A percentile compares a stretch with the other conserved stretches of the same genome.
phyloP scores from a whole-genome alignment of 1,140 invertebrate genomes.

The Octopus sinensis region DNA sequence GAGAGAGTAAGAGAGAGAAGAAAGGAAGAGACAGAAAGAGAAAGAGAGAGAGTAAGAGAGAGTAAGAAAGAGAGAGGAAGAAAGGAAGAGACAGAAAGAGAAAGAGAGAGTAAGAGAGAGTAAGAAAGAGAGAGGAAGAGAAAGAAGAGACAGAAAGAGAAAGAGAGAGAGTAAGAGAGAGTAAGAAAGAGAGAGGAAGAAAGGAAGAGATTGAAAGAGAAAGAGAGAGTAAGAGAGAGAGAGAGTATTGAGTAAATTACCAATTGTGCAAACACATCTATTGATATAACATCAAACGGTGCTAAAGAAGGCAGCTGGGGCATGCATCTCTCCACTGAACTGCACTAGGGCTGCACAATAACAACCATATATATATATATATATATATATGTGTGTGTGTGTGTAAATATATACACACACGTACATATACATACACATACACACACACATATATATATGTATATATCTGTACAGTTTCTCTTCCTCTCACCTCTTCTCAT shows the following conservation, averaged over 20 bases:
- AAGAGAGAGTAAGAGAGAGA: conserved; percentile 1
- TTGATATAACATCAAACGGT: background rate
- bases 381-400: background rate
- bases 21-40: conserved; percentile 7
- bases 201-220: background rate
- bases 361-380: background rate
- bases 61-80: conserved; percentile 5
- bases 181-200: conserved; percentile 11
- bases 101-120: conserved; percentile 10
- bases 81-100: background rate
- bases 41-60: conserved; percentile 1
- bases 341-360: background rate
- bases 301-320: background rate
- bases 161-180: background rate
- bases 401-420: background rate
- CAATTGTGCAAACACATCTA: no score
- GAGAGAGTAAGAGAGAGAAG: background rate
- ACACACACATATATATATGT: background rate
- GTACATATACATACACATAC: background rate
- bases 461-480: background rate
- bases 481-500: background rate
- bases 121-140: conserved; percentile 7
- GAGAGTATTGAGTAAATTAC: no score
- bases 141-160: conserved; percentile 4
- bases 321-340: background rate